Percentiles rank a stretch among this genome's conserved stretches.
These are phyloP conservation scores for Aricia agestis DNA, from an alignment of 1,140 invertebrate species.

Conservation along the genomic window DNA sequence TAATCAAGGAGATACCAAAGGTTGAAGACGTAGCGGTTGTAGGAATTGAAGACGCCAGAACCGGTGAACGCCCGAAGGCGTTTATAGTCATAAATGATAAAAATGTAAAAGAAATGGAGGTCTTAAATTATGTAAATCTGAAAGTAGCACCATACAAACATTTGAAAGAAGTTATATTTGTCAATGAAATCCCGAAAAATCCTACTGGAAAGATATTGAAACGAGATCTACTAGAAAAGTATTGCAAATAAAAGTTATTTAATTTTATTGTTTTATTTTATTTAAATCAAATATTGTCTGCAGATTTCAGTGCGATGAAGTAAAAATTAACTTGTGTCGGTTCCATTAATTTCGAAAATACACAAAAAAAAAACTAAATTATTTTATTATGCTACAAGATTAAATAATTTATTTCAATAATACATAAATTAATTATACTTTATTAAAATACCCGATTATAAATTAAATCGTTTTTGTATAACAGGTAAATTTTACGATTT, in stretches of 20 bases:
- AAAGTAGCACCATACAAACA: constrained; percentile 68
- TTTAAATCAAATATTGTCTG: background rate
- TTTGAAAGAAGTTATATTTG: constrained; percentile 12
- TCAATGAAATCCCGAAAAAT: constrained; percentile 1
- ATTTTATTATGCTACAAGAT: too few relatives aligned
- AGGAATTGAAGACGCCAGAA: constrained; percentile 83
- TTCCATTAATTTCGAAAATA: too few relatives aligned
- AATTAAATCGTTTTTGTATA: too few relatives aligned
- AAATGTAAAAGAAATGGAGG: constrained; percentile 63
- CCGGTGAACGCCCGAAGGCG: constrained; percentile 87
- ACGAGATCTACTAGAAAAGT: background rate
- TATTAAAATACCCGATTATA: too few relatives aligned
- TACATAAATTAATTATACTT: too few relatives aligned
- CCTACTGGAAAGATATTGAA: constrained; percentile 8
- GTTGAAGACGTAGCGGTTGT: constrained; percentile 89
- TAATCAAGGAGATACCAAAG: constrained; percentile 84
- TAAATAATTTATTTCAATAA: too few relatives aligned
- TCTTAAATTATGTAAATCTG: constrained; percentile 77
- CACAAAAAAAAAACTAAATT: too few relatives aligned
- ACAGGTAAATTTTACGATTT: too few relatives aligned
- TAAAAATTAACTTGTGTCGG: too few relatives aligned
- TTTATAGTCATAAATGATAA: constrained; percentile 78
- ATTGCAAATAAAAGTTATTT: background rate
- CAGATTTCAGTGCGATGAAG: too few relatives aligned
- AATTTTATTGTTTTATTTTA: background rate